phyloP scores from a whole-genome alignment of 1,140 invertebrate species.

The Zaprionus vittiger region DNA sequence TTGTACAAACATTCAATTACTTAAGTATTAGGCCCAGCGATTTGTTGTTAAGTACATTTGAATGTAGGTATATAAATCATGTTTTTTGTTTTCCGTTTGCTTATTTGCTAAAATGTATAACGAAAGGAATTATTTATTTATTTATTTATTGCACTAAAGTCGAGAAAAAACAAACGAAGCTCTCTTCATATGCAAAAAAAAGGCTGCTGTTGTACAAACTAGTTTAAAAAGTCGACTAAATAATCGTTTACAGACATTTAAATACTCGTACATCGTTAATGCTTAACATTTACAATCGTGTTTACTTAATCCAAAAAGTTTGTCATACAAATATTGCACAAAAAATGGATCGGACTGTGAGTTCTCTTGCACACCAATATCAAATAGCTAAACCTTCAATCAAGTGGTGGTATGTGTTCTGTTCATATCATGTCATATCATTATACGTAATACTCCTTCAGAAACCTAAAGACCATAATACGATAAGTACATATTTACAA shows the following conservation, averaged over 20 bases:
- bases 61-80: slow-evolving; percentile 34
- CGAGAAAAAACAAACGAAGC: slow-evolving; percentile 76
- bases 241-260: slow-evolving; percentile 39
- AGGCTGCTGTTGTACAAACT: slow-evolving; percentile 78
- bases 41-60: slow-evolving; percentile 39
- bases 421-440: slow-evolving; percentile 54
- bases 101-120: slow-evolving; percentile 60
- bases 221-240: slow-evolving; percentile 73
- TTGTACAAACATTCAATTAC: slow-evolving; percentile 50
- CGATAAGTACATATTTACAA: slow-evolving; percentile 72
- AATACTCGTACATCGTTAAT: slow-evolving; percentile 32
- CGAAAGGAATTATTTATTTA: slow-evolving; percentile 58
- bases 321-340: slow-evolving; percentile 83
- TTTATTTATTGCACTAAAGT: slow-evolving; percentile 69
- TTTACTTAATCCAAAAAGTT: slow-evolving; percentile 78
- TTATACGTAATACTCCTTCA: slow-evolving; percentile 29
- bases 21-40: slow-evolving; percentile 56
- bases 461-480: slow-evolving; percentile 72
- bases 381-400: slow-evolving; percentile 68
- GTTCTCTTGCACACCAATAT: slow-evolving; percentile 53
- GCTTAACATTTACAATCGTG: slow-evolving; percentile 67
- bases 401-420: slow-evolving; percentile 73
- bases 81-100: slow-evolving; percentile 2
- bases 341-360: slow-evolving; percentile 82
- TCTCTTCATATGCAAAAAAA: slow-evolving; percentile 70